Percentiles rank a stretch among this genome's conserved stretches.
These are phyloP conservation scores for Trinectes maculatus DNA, from an alignment of 2,113 vertebrate genomes.

Conservation along the genomic window DNA sequence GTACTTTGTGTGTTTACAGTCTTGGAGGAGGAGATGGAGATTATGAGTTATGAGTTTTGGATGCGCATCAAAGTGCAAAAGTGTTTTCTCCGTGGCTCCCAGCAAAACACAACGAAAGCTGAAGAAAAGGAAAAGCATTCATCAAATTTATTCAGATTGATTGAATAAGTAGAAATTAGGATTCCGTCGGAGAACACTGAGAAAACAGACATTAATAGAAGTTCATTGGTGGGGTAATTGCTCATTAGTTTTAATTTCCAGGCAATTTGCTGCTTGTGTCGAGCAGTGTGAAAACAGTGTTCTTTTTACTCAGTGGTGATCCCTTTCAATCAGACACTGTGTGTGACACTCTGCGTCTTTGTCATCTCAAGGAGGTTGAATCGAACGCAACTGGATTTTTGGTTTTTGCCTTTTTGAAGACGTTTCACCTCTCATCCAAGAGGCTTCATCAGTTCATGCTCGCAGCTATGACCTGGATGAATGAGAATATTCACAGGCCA, in stretches of 20 bases:
- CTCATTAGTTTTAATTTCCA: conserved; percentile 77
- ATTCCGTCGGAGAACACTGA: conserved; percentile 48
- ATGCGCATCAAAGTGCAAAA: conserved; percentile 33
- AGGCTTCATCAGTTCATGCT: no score
- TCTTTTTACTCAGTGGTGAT: conserved; percentile 45
- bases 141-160: conserved; percentile 60
- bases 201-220: conserved; percentile 65
- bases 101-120: conserved; percentile 47
- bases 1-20: conserved; percentile 30
- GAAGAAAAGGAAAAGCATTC: conserved; percentile 52
- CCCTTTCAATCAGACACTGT: conserved; percentile 58
- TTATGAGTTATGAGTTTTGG: conserved; percentile 46
- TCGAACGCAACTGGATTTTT: no score
- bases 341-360: conserved; percentile 46
- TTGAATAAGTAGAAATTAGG: conserved; percentile 61
- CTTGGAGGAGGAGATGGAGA: conserved; percentile 42
- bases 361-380: no score
- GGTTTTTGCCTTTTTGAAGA: no score
- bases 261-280: conserved; percentile 65
- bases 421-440: no score
- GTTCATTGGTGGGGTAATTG: conserved; percentile 72
- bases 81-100: conserved; percentile 26
- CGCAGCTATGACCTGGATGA: no score
- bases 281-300: conserved; percentile 62
- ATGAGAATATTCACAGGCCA: no score